Conservation (phyloP, 1,140 invertebrate species). For the Bilobella aurantiaca region DNA sequence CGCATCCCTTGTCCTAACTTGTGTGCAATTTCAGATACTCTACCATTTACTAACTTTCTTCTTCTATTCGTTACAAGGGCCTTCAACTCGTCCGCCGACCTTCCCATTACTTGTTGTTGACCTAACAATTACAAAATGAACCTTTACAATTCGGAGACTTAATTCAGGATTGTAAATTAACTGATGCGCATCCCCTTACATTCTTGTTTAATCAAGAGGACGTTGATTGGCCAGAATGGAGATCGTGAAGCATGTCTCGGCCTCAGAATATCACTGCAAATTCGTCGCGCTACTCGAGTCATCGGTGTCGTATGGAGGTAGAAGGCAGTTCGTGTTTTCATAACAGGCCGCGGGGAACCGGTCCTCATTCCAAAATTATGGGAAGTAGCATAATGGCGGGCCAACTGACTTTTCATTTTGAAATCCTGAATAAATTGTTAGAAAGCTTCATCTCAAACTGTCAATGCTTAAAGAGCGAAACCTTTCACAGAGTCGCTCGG, state of each 20-base stretch:
- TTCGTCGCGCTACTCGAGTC: slow-evolving; percentile 70
- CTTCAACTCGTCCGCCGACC: slow-evolving; percentile 50
- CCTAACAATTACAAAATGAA: slow-evolving; percentile 40
- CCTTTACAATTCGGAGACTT: too few species aligned
- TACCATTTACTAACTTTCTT: slow-evolving; percentile 25
- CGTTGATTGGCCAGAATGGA: slow-evolving; percentile 75
- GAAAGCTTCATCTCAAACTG: too few species aligned
- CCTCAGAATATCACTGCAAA: slow-evolving; percentile 71
- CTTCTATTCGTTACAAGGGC: slow-evolving; percentile 39
- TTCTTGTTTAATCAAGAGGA: slow-evolving; percentile 71
- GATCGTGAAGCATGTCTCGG: slow-evolving; percentile 74
- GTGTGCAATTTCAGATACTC: slow-evolving; percentile 52
- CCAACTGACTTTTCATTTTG: slow-evolving; percentile 80
- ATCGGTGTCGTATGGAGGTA: slow-evolving; percentile 80
- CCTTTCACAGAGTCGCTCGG: slow-evolving; percentile 4
- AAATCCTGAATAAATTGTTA: slow-evolving; percentile 64
- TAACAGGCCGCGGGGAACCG: slow-evolving; percentile 77
- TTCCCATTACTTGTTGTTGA: slow-evolving; percentile 51
- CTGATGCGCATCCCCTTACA: slow-evolving; percentile 49
- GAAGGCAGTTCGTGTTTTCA: slow-evolving; percentile 93
- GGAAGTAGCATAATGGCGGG: slow-evolving; percentile 79
- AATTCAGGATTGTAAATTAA: too few species aligned
- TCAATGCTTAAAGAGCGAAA: slow-evolving; percentile 10
- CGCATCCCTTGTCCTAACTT: slow-evolving; percentile 55
- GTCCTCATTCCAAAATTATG: slow-evolving; percentile 61